Evolutionary conservation across 2,888 invertebrate genomes (phyloP).

Genomic region (Tricholauxania praeusta): DNA sequence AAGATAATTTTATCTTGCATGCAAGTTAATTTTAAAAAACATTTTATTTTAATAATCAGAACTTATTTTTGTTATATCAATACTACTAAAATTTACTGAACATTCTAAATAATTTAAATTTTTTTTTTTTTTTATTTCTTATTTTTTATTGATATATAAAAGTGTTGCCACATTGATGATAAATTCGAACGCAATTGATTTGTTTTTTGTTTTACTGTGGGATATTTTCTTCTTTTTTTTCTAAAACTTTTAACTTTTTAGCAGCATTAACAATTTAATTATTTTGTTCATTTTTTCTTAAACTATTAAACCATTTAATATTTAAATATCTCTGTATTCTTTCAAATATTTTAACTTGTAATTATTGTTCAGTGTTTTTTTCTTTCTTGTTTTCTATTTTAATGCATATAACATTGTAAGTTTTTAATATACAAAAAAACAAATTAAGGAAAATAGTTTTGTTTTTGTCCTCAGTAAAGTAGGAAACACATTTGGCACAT

Average conservation of each 20-base stretch:
- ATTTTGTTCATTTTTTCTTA: constrained; percentile 12
- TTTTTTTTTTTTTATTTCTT: neutral
- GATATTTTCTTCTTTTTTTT: neutral
- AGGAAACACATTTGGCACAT: constrained; percentile 60
- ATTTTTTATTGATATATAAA: neutral
- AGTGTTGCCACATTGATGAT: constrained; percentile 19
- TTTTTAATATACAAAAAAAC: constrained; percentile 7
- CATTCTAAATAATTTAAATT: neutral
- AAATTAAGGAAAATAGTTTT: constrained; percentile 22
- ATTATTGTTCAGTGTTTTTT: constrained; percentile 25
- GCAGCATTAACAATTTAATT: neutral
- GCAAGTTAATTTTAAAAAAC: no score
- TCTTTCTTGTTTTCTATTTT: constrained; percentile 4
- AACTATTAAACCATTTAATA: constrained; percentile 28
- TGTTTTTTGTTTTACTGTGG: neutral
- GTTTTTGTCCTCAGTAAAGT: constrained; percentile 26
- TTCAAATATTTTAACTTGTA: constrained; percentile 26
- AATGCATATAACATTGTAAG: neutral
- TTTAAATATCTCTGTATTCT: neutral
- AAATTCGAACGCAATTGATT: constrained; percentile 10
- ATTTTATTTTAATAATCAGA: no score
- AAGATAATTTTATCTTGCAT: no score
- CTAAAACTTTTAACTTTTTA: neutral
- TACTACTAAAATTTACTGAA: no score
- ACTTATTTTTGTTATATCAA: no score